Base-by-base conservation (phyloP, 2,888 invertebrate genomes). In the Trachelus troglodyta region DNA sequence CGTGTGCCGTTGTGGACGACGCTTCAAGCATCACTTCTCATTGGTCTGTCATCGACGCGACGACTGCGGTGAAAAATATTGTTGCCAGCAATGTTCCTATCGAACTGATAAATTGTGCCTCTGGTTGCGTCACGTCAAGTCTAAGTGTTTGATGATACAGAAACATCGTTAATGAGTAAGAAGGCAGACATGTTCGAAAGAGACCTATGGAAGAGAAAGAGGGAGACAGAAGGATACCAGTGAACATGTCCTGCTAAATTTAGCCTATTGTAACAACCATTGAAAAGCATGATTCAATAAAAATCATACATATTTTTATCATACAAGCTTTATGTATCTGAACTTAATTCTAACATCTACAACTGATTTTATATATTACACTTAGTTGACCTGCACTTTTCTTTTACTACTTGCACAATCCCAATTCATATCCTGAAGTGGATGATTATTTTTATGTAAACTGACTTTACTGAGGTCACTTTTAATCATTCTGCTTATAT, bases 1-100 rank as follows among this genome's bases (percentile, higher is more conserved):
- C 77, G 69, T 75, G 23, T 81, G 84, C 69, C 73, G 76, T 34
- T 88, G 86, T 68, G 86, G 86, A 30, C 83, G 86, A 56, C 84
- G 83, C 12, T 87, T 84, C 83, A 86, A 87, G 74, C 85, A 85
- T 68, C 34, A 69, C 56, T 86, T 85, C 76, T 85, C 83, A 11
- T 69, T 86, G 77, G 73, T 77, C 76, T 86, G 86, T 34, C 87
- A 87, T 79, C 81, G 84, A n/a, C 81, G 77, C 30, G 83, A 85
- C 77, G 86, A 86, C 30, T 86, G 87, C 74, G 85, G 86, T 1
- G 77, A 79, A 35, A 78, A 69, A 6, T 86, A 82, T 73, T 37
- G 75, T 56, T 86, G 86, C 76, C 56, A 80, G 23, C 78, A 79
- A 34, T 87, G 86, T 40, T 73, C 80, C n/a, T 87, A 78, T 76